Evolutionary conservation across 2,797 vertebrate genomes (phyloP), one percentile per base, ranked within the genome.

Genomic region (Brachyrhaphis roseni): DNA sequence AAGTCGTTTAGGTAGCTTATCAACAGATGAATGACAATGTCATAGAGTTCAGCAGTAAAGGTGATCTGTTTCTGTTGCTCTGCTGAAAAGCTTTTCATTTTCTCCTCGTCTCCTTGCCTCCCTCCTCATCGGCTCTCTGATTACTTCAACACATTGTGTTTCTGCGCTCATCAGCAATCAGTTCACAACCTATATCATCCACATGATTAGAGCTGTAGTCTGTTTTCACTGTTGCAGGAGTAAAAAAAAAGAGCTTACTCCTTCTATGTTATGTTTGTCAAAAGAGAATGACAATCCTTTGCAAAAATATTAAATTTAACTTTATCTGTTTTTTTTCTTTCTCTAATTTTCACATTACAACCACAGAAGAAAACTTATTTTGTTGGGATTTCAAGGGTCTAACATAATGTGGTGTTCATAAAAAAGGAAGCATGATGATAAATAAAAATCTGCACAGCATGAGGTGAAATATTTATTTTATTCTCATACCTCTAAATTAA

Each of bases 11-110:
- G 70, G 87, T 84, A 71, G 81, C 83, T 92, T 82, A 78, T 91
- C 88, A 90, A 84, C 80, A 81, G 76, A 85, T 86, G 76, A 86
- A 76, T 77, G 77, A 76, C 46, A 18, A 51, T 41, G 49, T 82
- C 74, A 80, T 81, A 16, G 82, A 72, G 51, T 18, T 8, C 20
- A 74, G 36, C 16, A 36, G 81, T 76, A 77, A 66, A 77, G 84
- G 66, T 28, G 49, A 82, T 0, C 28, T 2, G 28, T 75, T 66
- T 77, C 75, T 82, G 77, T 82, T 76, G 76, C 73, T 80, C 73
- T 76, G 72, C 72, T 72, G 77, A 84, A 81, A 87, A 86, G 84
- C 57, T 36, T 75, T 76, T 76, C 57, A 72, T 87, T 91, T 28
- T 26, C n/a, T 78, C 72, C 59, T 66, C 10, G 13, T 26, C n/a